Conservation (phyloP, 2,797 vertebrate species). For the Fundulus diaphanus region DNA sequence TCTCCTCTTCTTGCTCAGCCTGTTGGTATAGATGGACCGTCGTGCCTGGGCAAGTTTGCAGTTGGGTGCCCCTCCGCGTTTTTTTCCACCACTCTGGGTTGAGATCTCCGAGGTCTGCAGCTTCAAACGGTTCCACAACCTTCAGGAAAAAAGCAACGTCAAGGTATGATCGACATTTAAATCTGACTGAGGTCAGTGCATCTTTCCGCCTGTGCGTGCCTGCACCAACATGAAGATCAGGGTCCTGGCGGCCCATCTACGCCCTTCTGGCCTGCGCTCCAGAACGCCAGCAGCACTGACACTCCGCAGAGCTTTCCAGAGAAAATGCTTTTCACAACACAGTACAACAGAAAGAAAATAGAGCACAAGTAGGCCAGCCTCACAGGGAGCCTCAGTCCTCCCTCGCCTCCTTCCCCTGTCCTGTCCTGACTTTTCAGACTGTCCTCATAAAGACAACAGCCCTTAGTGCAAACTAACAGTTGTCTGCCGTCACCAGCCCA, state of each 20-base stretch:
- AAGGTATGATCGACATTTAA: neutral
- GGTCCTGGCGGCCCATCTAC: constrained; percentile 33
- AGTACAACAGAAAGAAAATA: constrained; percentile 42
- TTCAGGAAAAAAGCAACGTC: neutral
- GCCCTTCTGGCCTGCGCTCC: neutral
- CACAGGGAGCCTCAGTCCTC: constrained; percentile 30
- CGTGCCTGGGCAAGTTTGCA: neutral
- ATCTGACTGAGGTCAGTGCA: neutral
- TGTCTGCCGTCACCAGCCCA: neutral
- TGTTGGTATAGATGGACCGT: neutral
- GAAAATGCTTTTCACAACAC: constrained; percentile 50
- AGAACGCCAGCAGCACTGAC: constrained; percentile 39
- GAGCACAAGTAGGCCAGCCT: constrained; percentile 59
- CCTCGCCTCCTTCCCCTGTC: constrained; percentile 6
- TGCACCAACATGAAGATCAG: constrained; percentile 19
- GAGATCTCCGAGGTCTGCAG: neutral
- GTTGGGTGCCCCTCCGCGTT: neutral
- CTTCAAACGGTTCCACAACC: neutral
- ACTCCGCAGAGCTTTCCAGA: constrained; percentile 12
- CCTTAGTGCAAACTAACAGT: neutral
- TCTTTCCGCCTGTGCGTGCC: constrained; percentile 25
- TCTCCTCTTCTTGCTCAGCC: no score
- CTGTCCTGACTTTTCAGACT: constrained; percentile 24
- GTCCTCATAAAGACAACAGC: neutral
- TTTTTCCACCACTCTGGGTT: no score